Conservation (phyloP, 2,797 vertebrate genomes). For the Argya squamiceps region DNA sequence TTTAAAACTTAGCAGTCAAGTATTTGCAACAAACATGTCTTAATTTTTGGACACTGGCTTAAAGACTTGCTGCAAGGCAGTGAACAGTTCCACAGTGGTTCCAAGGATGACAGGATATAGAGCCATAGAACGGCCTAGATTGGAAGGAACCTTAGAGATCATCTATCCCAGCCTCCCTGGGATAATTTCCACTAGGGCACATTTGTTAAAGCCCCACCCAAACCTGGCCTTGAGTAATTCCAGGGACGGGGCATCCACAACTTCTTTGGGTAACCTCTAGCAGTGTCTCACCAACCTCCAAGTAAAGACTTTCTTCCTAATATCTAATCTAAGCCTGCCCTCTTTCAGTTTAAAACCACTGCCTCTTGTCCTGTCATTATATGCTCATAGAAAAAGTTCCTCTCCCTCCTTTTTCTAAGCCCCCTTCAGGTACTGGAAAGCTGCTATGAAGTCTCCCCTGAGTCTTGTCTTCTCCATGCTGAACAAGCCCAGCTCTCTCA, state of each 20-base stretch:
- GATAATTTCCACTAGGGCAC: neutral
- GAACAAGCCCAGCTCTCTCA: neutral
- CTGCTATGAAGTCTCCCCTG: neutral
- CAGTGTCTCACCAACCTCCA: neutral
- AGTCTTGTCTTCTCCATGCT: neutral
- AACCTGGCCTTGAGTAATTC: neutral
- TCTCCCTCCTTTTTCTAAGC: neutral
- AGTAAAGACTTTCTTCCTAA: neutral
- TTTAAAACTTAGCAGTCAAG: neutral
- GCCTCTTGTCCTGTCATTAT: neutral
- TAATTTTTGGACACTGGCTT: neutral
- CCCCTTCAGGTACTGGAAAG: neutral
- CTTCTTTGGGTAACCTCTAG: neutral
- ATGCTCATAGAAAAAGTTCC: accelerated
- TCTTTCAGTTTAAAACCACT: neutral
- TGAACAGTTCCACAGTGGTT: neutral
- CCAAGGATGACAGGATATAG: neutral
- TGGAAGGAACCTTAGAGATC: neutral
- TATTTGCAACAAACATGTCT: neutral
- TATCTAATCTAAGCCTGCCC: neutral
- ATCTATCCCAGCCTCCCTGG: neutral
- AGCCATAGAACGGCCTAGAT: neutral
- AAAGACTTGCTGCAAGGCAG: neutral
- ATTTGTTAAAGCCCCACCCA: neutral
- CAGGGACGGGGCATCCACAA: neutral